phyloP scores from a whole-genome alignment of 1,140 invertebrate species.

The Cotesia glomerata region DNA sequence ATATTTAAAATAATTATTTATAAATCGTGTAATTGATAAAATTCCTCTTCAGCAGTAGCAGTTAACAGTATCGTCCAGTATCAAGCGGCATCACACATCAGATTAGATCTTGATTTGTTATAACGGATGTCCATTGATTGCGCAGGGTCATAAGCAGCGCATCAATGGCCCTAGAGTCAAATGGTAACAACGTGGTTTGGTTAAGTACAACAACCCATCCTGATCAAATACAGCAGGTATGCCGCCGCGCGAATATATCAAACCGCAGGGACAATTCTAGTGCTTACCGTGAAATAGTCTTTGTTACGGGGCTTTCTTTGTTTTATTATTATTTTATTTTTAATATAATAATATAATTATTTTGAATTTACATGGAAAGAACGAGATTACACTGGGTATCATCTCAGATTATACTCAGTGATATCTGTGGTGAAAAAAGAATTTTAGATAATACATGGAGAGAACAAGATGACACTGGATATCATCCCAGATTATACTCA shows the following conservation, averaged over 20 bases:
- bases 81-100: conserved; percentile 12
- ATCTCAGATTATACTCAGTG: too few relatives aligned
- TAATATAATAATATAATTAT: too few relatives aligned
- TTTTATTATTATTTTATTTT: conserved; percentile 2
- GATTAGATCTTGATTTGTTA: conserved; percentile 20
- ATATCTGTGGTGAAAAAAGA: too few relatives aligned
- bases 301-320: neutral
- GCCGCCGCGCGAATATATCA: conserved; percentile 29
- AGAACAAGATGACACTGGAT: too few relatives aligned
- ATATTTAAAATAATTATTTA: neutral
- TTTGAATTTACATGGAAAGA: too few relatives aligned
- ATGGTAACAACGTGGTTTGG: conserved; percentile 58
- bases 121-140: conserved; percentile 43
- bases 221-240: conserved; percentile 59
- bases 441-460: too few relatives aligned
- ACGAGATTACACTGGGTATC: too few relatives aligned
- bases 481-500: too few relatives aligned
- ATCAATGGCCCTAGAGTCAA: conserved; percentile 61
- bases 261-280: conserved; percentile 1
- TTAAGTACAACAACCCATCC: conserved; percentile 55
- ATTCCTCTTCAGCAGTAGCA: neutral
- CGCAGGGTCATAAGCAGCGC: conserved; percentile 52
- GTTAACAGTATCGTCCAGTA: neutral
- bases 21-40: neutral
- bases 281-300: neutral